phyloP scores from a whole-genome alignment of 2,113 vertebrate species.

The Hypomesus transpacificus region DNA sequence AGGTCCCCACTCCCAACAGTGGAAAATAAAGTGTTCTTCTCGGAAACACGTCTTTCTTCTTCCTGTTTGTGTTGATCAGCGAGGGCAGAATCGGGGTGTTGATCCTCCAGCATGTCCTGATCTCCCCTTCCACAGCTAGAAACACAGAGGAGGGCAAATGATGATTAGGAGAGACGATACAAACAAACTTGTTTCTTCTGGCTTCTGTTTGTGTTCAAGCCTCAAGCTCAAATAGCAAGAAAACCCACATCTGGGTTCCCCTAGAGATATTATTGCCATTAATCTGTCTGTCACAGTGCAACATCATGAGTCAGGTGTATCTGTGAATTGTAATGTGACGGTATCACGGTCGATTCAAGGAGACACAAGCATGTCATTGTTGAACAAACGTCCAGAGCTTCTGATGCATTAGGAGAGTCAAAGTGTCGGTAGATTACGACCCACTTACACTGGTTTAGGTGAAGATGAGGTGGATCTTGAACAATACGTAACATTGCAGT shows the following conservation, averaged over 20 bases:
- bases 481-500: too few relatives aligned
- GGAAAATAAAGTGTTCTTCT: slow-evolving; percentile 48
- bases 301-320: not conserved
- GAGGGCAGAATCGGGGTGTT: slow-evolving; percentile 13
- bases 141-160: not conserved
- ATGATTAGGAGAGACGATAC: not conserved
- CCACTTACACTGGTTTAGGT: too few relatives aligned
- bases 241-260: not conserved
- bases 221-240: not conserved
- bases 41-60: slow-evolving; percentile 3
- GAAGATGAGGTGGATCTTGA: too few relatives aligned
- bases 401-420: too few relatives aligned
- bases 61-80: not conserved
- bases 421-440: too few relatives aligned
- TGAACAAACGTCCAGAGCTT: not conserved
- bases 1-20: slow-evolving; percentile 38
- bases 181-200: not conserved
- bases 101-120: not conserved
- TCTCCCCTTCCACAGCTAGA: too few relatives aligned
- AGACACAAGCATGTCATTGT: not conserved
- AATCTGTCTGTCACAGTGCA: not conserved
- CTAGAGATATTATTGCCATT: not conserved
- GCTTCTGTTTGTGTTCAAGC: not conserved
- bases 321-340: not conserved
- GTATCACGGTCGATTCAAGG: not conserved